These are phyloP conservation scores for Pogonus chalceus DNA, from an alignment of 1,140 invertebrate genomes.

Conservation along the genomic window DNA sequence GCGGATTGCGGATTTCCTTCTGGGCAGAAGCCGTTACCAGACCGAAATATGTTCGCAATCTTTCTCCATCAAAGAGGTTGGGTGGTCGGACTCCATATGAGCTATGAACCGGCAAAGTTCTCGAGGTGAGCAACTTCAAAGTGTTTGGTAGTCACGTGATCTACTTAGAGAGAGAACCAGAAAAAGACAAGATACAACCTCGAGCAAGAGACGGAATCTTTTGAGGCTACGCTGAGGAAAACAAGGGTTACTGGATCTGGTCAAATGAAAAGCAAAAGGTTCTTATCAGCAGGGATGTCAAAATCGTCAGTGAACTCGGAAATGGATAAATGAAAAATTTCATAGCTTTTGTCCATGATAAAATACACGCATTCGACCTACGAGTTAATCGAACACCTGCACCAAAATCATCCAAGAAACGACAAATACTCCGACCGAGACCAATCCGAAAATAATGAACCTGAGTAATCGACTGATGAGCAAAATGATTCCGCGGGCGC, in stretches of 20 bases:
- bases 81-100: slow-evolving; percentile 18
- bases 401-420: not conserved
- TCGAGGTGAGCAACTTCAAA: slow-evolving; percentile 12
- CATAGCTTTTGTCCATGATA: too few relatives aligned
- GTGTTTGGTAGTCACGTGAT: slow-evolving; percentile 8
- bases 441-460: too few relatives aligned
- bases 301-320: not conserved
- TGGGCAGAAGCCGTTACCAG: not conserved
- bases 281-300: slow-evolving; percentile 13
- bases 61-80: not conserved
- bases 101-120: slow-evolving; percentile 23
- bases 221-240: slow-evolving; percentile 26
- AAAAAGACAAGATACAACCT: slow-evolving; percentile 24
- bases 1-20: not conserved
- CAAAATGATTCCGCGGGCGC: too few relatives aligned
- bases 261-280: slow-evolving; percentile 22
- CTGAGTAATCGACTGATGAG: too few relatives aligned
- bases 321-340: too few relatives aligned
- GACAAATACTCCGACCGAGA: too few relatives aligned
- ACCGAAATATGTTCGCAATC: not conserved
- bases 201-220: slow-evolving; percentile 21
- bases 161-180: too few relatives aligned
- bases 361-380: not conserved
- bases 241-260: slow-evolving; percentile 29
- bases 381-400: not conserved